Conservation (phyloP, 2,797 vertebrate genomes). For the Catamblyrhynchus diadema region DNA sequence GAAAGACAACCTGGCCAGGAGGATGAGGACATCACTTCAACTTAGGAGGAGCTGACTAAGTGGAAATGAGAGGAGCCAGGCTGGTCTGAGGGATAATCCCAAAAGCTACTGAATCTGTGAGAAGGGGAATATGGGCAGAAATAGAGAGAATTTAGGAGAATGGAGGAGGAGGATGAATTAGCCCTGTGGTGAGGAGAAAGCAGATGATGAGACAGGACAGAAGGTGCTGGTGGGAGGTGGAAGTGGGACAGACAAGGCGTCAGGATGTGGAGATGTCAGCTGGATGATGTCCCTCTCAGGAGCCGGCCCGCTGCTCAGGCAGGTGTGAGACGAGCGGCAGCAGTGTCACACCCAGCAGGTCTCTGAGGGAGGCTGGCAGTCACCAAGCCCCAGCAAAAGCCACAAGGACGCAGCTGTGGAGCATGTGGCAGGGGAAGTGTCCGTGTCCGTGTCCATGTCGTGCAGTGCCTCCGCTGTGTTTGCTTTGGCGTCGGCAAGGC, state of each 20-base stretch:
- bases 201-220: rapidly evolving
- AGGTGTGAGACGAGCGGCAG: background rate
- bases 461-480: rapidly evolving
- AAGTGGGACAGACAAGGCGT: background rate
- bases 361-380: background rate
- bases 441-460: rapidly evolving
- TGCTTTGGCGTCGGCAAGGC: background rate
- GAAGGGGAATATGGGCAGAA: background rate
- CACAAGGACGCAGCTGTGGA: rapidly evolving
- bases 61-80: background rate
- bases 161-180: background rate
- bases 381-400: background rate
- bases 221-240: background rate
- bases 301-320: rapidly evolving
- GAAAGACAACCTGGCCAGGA: background rate
- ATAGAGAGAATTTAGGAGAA: background rate
- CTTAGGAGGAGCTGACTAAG: background rate
- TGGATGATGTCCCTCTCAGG: background rate
- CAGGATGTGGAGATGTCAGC: rapidly evolving
- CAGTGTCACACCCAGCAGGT: rapidly evolving
- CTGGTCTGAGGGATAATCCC: background rate
- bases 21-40: rapidly evolving
- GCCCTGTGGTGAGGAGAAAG: background rate
- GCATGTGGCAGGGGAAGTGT: background rate
- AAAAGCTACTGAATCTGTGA: background rate